phyloP scores from a whole-genome alignment of 2,797 vertebrate species.

The Novumbra hubbsi region DNA sequence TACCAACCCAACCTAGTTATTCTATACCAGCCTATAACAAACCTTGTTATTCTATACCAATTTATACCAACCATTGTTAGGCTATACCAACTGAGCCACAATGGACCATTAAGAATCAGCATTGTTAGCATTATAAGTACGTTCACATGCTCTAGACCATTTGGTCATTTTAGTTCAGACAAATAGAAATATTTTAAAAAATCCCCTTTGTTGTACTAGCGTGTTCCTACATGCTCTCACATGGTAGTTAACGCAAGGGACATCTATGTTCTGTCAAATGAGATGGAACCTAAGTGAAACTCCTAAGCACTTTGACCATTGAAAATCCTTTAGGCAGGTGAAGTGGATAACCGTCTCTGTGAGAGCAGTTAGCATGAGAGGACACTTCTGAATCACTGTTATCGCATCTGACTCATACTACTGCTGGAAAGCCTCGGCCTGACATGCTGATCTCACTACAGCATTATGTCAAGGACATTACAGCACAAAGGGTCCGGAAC shows the following conservation, averaged over 20 bases:
- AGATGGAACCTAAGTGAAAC: not conserved
- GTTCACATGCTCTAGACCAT: not conserved
- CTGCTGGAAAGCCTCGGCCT: not conserved
- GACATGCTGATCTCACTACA: conserved; percentile 12
- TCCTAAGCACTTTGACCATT: not conserved
- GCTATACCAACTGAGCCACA: not conserved
- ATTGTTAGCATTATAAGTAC: not conserved
- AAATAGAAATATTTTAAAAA: not conserved
- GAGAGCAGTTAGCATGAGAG: not conserved
- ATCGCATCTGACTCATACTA: conserved; percentile 9
- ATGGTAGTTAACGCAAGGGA: not conserved
- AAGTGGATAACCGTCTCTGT: not conserved
- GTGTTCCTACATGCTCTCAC: not conserved
- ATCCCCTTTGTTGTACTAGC: too few species aligned
- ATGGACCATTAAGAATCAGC: too few species aligned
- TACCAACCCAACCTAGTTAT: too few species aligned
- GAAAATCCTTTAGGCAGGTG: not conserved
- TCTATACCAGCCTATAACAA: too few species aligned
- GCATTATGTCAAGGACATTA: not conserved
- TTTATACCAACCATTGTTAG: too few species aligned
- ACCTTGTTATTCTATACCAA: too few species aligned
- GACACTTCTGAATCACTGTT: not conserved
- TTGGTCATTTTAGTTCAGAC: not conserved
- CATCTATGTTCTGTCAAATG: not conserved
- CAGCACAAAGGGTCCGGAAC: conserved; percentile 6